Evolutionary conservation across 2,113 vertebrate genomes (phyloP), one percentile per base, ranked within the genome.

Genomic region (Polyodon spathula): DNA sequence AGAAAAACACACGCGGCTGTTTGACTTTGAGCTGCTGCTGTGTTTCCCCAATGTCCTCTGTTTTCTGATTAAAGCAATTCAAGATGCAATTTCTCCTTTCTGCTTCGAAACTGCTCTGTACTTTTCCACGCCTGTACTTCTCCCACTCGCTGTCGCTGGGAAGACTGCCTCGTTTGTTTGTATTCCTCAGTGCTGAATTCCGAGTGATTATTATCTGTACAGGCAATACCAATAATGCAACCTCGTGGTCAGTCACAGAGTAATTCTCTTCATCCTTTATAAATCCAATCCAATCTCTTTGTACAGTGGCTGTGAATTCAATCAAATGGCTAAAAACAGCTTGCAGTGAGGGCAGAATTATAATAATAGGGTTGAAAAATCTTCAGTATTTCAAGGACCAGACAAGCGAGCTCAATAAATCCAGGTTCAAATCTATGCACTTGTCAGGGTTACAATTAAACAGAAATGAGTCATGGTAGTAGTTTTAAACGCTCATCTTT

Each of bases 231-330:
- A 37, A 40, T 58, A 51, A 54, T 48, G 37, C 43, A 17, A 17
- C 17, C 8, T 6, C 43, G 53, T 14, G 15, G 17, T 17, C n/a
- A 10, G n/a, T 50, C 46, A 50, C 1, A 8, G 52, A 7, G 14
- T 51, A 54, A 61, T 14, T 62, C 17, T 63, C 51, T 43, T 43
- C 41, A 40, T 40, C 51, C 16, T 10, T 42, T 52, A 48, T 40
- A 62, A 59, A 50, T 16, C 41, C 40, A n/a, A 41, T 60, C 56
- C 38, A 50, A 60, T 52, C 14, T 39, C 8, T 39, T 60, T 39
- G 14, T 38, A 39, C 43, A 14, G 11, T 37, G 6, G 37, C 39
- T 9, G 46, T n/a, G 17, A 39, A 5, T 48, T 60, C 1, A 60
- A 37, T 60, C 44, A 17, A 55, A 54, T 17, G 6, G 39, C 11